These are phyloP conservation scores for Nothoprocta pentlandii DNA, from an alignment of 2,113 vertebrate species.

Conservation along the genomic window DNA sequence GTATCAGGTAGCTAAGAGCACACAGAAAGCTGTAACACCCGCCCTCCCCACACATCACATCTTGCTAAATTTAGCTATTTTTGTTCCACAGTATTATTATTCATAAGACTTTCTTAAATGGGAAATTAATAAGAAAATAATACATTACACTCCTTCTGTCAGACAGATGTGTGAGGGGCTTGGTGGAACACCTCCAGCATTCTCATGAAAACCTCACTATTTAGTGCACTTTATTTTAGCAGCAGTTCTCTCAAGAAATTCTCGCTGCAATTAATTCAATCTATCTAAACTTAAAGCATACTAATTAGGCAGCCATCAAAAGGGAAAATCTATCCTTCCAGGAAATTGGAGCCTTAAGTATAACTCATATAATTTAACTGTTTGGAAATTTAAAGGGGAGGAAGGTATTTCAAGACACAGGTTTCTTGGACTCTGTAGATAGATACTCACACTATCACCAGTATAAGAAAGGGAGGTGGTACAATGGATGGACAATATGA, in stretches of 20 bases:
- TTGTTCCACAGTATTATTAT: conserved; percentile 43
- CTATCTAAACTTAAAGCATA: conserved; percentile 75
- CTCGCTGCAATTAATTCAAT: conserved; percentile 73
- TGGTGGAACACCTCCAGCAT: conserved; percentile 44
- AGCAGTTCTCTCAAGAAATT: conserved; percentile 57
- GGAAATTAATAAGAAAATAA: conserved; percentile 73
- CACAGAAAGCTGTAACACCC: background rate
- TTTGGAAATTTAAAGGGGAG: conserved; percentile 38
- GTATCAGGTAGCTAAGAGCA: background rate
- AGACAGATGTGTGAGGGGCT: conserved; percentile 19
- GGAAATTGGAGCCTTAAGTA: conserved; percentile 70
- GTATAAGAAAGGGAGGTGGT: background rate
- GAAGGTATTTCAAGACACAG: background rate
- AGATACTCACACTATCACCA: background rate
- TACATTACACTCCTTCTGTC: conserved; percentile 25
- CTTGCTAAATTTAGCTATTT: conserved; percentile 12
- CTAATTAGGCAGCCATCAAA: conserved; percentile 71
- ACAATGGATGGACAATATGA: background rate
- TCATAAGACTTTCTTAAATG: conserved; percentile 46
- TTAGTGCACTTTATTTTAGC: conserved; percentile 59
- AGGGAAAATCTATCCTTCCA: conserved; percentile 64
- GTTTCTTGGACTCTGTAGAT: background rate
- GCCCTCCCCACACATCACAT: background rate
- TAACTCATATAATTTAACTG: conserved; percentile 60
- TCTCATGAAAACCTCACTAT: conserved; percentile 52